Conservation (phyloP, 2,113 vertebrate species). For the Abramis brama region DNA sequence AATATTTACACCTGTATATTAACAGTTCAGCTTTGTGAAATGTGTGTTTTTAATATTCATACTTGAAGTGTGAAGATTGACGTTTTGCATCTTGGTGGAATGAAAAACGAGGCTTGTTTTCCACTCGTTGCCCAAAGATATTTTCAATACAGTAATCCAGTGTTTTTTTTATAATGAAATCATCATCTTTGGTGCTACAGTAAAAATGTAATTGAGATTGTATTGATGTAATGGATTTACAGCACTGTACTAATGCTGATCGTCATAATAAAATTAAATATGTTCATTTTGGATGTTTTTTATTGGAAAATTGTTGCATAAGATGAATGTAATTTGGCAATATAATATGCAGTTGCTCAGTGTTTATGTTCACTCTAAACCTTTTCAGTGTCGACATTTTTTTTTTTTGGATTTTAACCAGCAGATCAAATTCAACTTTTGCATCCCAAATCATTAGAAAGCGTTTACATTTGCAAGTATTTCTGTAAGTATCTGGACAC, state of each 20-base stretch:
- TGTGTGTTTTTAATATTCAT: conserved; percentile 76
- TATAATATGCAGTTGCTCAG: background rate
- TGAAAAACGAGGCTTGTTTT: conserved; percentile 64
- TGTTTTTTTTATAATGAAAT: conserved; percentile 62
- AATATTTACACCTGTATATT: conserved; percentile 65
- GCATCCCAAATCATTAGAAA: no score
- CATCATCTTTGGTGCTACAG: conserved; percentile 72
- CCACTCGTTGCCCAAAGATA: conserved; percentile 78
- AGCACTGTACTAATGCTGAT: conserved; percentile 74
- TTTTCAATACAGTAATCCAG: conserved; percentile 64
- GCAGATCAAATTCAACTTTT: no score
- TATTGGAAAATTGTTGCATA: background rate
- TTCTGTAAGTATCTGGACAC: background rate
- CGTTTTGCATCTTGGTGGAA: conserved; percentile 68
- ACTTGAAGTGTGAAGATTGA: conserved; percentile 78
- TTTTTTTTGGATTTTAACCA: no score
- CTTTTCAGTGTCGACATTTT: no score
- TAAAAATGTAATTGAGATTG: conserved; percentile 60
- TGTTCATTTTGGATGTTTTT: conserved; percentile 68
- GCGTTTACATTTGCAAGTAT: no score
- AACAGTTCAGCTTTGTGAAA: conserved; percentile 71
- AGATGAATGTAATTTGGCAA: background rate
- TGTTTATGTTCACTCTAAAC: no score
- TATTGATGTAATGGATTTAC: conserved; percentile 63
- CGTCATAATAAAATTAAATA: conserved; percentile 71